phyloP scores from a whole-genome alignment of 92 coral and sea anemone species.

The Palythoa grandis region DNA sequence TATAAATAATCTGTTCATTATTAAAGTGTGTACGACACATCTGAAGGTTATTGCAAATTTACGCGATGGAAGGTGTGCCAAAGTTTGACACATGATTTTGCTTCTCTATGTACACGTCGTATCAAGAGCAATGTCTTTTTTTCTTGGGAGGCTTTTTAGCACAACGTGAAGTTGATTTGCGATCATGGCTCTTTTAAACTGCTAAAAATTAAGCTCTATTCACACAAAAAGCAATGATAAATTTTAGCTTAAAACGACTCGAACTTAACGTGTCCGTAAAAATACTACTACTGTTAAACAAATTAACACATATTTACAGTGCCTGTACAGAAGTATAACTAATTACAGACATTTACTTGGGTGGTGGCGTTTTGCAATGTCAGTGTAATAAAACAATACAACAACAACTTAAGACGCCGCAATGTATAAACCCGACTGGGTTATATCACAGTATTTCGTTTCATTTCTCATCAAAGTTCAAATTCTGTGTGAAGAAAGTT shows the following conservation, averaged over 20 bases:
- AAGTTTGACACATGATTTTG: neutral
- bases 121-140: neutral
- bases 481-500: too few relatives aligned
- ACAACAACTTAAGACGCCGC: neutral
- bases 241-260: neutral
- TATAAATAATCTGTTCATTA: too few relatives aligned
- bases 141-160: neutral
- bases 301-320: conserved; percentile 16
- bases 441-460: too few relatives aligned
- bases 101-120: neutral
- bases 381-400: neutral
- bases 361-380: neutral
- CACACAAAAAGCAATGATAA: neutral
- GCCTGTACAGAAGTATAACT: neutral
- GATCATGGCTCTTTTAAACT: neutral
- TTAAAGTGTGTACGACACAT: too few relatives aligned
- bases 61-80: neutral
- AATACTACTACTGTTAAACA: neutral
- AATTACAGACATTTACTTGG: neutral
- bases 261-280: neutral
- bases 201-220: neutral
- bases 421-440: too few relatives aligned
- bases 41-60: too few relatives aligned
- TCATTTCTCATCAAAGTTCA: too few relatives aligned
- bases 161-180: neutral